Base-by-base conservation (phyloP, 2,888 invertebrate genomes). In the Flabesymbios commensalis region DNA sequence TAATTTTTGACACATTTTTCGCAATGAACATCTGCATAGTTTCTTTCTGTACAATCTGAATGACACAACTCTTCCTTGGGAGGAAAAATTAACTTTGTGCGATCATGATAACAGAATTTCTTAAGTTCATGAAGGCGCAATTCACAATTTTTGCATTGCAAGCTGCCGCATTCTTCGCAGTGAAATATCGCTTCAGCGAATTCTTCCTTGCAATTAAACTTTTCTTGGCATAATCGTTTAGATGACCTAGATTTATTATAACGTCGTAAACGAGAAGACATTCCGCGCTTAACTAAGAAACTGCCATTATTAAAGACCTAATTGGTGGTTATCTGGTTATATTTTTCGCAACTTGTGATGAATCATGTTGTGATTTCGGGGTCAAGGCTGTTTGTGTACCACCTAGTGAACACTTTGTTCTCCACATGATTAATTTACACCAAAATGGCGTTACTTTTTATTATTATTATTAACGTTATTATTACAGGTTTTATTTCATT, bases 11-110 rank as follows among this genome's bases (percentile, higher is more conserved):
- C 65, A 69, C 82, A 83, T n/a, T 73, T 68, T 45, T 75, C 73
- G 68, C 82, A 82, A 43, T 74, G 69, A 14, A 82, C 60, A 69
- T 82, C 83, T 17, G 80, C 78, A 68, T 74, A 82, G 65, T 82
- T 83, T 57, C 70, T 67, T 17, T 76, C 74, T 42, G 63, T 64
- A 63, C 83, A 82, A 32, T 65, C 65, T 33, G 70, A 69, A 43
- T 79, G 76, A 67, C 82, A 83, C 2, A 82, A 68, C 53, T 74
- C 68, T 42, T 77, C 75, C 3, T 63, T 64, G 17, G 75, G 68
- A 19, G 76, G 75, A 2, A 66, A 67, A 31, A 72, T 71, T 26
- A 82, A 65, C 26, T 60, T 54, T 51, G 70, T 67, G 54, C 80
- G 70, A 22, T 76, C 77, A 63, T 83, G 83, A 67, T 76, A 77